Base-by-base conservation (phyloP, 53 echinoderm and acorn worm species). In the Stichopus horrens region DNA sequence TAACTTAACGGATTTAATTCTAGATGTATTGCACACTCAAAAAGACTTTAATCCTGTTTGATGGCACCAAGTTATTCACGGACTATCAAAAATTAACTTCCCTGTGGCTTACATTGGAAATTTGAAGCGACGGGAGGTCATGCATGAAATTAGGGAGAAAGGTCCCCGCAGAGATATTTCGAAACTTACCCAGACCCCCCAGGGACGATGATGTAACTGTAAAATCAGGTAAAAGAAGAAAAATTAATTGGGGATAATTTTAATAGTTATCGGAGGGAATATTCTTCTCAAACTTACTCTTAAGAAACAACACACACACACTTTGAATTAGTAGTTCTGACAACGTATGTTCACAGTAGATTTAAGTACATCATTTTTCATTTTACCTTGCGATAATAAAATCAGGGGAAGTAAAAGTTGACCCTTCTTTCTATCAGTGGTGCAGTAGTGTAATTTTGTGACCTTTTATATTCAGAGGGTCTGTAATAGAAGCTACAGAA, bases 11-110 rank as follows among this genome's bases (percentile, higher is more conserved):
- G 75, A 75, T 75, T 75, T 75, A 75, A 75, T 75, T 75, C 75
- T 75, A 16, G 75, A 75, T 75, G 75, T 75, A 75, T 16, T 23
- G 21, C 75, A 75, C 75, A 75, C 75, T 3, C 75, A 21, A 11
- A 75, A 75, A 75, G 75, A 75, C 75, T 75, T 75, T 75, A 75
- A 75, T 75, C 75, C 75, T n/a, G 11, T 75, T 52, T 21, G 75
- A 10, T 75, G 75, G 23, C 75, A 75, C 19, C 23, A 75, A 52
- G 19, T 75, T 75, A 75, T 75, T 75, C 75, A 6, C 52, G 75
- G 75, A 37, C 75, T 75, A 11, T 75, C 75, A 23, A 52, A 75
- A 75, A 11, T 75, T 37, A 75, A 75, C 19, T 75, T 75, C 52
- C 75, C 75, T 37, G 75, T 20, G 75, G 75, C 75, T 75, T n/a